These are phyloP conservation scores for Limnephilus lunatus DNA, from an alignment of 2,888 invertebrate species.

Conservation along the genomic window DNA sequence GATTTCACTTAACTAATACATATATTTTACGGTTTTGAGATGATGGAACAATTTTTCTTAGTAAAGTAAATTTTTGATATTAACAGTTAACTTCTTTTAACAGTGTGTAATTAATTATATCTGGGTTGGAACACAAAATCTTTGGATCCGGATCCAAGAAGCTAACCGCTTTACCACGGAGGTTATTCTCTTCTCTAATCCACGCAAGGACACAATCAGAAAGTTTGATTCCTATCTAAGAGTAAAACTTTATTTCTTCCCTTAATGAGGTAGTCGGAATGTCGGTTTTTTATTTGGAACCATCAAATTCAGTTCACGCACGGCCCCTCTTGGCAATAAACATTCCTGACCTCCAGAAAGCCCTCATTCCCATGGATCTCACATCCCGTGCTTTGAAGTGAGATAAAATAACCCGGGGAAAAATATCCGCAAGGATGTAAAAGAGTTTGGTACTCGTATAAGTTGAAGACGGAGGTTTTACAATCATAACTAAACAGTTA, in stretches of 20 bases:
- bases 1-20: too few species aligned
- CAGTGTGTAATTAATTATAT: too few species aligned
- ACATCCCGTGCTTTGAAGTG: slow-evolving; percentile 18
- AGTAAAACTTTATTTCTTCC: background rate
- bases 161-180: background rate
- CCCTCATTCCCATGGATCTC: background rate
- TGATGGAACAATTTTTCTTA: too few species aligned
- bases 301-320: slow-evolving; percentile 27
- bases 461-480: background rate
- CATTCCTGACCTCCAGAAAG: slow-evolving; percentile 13
- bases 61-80: too few species aligned
- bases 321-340: slow-evolving; percentile 18
- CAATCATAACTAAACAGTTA: background rate
- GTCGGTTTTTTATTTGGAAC: slow-evolving; percentile 23
- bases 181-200: background rate
- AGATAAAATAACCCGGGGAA: background rate
- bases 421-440: background rate
- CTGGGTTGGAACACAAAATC: background rate
- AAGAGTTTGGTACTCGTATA: background rate
- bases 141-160: background rate
- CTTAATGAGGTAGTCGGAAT: slow-evolving; percentile 13
- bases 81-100: too few species aligned
- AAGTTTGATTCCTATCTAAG: background rate
- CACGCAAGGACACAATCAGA: background rate
- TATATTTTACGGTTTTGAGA: too few species aligned